Evolutionary conservation across 2,113 vertebrate species (phyloP), one percentile per base, ranked within the genome.

Genomic region (Hyperopisus bebe): DNA sequence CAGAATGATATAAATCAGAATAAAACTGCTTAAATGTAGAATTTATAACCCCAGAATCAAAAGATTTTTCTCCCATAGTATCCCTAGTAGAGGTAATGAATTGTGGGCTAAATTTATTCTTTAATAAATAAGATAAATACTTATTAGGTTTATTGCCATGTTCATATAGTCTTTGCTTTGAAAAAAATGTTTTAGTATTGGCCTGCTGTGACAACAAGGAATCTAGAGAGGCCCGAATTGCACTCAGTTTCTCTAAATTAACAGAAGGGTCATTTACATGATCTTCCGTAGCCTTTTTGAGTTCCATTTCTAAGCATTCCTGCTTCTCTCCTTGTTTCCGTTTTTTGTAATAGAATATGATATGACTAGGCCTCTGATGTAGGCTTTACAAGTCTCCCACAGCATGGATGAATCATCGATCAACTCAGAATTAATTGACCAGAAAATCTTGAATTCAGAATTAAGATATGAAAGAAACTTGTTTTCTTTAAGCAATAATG

Each of bases 121-220:
- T 19, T 5, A 31, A 31, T 27, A 87, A 17, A 53, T 53, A 17
- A 31, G 86, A 47, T 31, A 87, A 53, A 87, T 53, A 55, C 31
- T 17, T 87, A 27, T 48, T 39, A 51, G 50, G 48, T 87, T 55
- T 89, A 53, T 87, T 21, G 15, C 39, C 82, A 46, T 44, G 24
- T 85, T 85, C 82, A 85, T 44, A 85, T 10, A 85, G 10, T 55
- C 31, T 87, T 55, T 87, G 86, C 48, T 87, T 87, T 10, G 51
- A 47, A 55, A 35, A 87, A 55, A 47, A 11, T 53, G 55, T 13
- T 17, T 39, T 87, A 51, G 50, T 87, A 13, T 53, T 17, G 5
- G 27, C 86, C n/a, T 87, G 50, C 24, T 53, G 10, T 51, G 50
- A 44, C 51, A 87, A 31, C 90, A 87, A 17, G 90, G 89, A 91